phyloP scores from a whole-genome alignment of 2,888 invertebrate genomes.

The Oligia fasciuncula region DNA sequence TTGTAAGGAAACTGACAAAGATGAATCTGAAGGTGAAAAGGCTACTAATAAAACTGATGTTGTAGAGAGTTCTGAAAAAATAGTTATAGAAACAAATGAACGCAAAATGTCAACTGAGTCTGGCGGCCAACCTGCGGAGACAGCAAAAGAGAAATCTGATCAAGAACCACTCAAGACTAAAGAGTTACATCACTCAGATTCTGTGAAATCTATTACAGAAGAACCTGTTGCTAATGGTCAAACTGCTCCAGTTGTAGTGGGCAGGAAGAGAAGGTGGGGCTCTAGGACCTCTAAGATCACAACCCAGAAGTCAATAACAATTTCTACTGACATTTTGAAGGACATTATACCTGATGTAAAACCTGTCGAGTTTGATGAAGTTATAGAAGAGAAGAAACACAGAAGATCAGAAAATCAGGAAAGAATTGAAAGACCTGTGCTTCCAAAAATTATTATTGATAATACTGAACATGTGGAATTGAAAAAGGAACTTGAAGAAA shows the following conservation, averaged over 20 bases:
- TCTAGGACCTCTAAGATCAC: slow-evolving; percentile 85
- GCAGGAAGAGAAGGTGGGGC: slow-evolving; percentile 87
- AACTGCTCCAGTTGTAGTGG: slow-evolving; percentile 75
- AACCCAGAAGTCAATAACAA: slow-evolving; percentile 91
- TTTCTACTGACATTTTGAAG: slow-evolving; percentile 93
- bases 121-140: slow-evolving; percentile 57
- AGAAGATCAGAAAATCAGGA: slow-evolving; percentile 78
- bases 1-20: slow-evolving; percentile 75
- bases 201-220: slow-evolving; percentile 72
- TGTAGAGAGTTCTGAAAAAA: slow-evolving; percentile 78
- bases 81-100: slow-evolving; percentile 70
- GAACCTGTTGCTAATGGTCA: slow-evolving; percentile 79
- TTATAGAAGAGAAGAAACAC: slow-evolving; percentile 84
- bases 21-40: slow-evolving; percentile 72
- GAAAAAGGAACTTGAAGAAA: slow-evolving; percentile 76
- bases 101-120: slow-evolving; percentile 69
- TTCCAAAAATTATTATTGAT: slow-evolving; percentile 87
- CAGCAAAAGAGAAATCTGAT: slow-evolving; percentile 63
- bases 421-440: slow-evolving; percentile 82
- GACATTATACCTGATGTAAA: slow-evolving; percentile 91
- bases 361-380: slow-evolving; percentile 91
- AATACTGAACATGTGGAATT: slow-evolving; percentile 83
- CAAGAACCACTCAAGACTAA: slow-evolving; percentile 36
- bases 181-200: slow-evolving; percentile 69
- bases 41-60: slow-evolving; percentile 84